Conservation (phyloP, 2,888 invertebrate genomes). For the Erynnis tages region DNA sequence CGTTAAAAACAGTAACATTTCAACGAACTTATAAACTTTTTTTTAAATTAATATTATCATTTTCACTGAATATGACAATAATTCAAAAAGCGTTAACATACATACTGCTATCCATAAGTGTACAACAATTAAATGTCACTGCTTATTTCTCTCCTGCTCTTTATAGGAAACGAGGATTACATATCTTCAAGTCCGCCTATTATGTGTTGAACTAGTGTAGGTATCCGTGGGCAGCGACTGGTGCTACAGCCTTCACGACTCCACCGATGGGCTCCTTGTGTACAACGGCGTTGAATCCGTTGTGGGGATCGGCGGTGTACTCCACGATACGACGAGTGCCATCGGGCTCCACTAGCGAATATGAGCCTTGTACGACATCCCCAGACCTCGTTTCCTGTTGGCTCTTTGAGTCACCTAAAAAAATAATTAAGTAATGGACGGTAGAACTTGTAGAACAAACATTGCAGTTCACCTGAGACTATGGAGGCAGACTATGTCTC, state of each 20-base stretch:
- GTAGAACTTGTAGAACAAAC: too few relatives aligned
- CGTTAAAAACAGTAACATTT: background rate
- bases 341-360: conserved; percentile 84
- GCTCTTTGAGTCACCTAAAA: conserved; percentile 75
- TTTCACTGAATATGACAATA: too few relatives aligned
- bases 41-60: too few relatives aligned
- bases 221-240: conserved; percentile 53
- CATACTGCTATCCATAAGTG: too few relatives aligned
- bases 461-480: too few relatives aligned
- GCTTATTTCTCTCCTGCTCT: too few relatives aligned
- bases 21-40: too few relatives aligned
- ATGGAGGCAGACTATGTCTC: too few relatives aligned
- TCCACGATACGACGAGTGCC: conserved; percentile 83
- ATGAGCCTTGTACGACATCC: conserved; percentile 84
- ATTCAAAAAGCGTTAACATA: too few relatives aligned
- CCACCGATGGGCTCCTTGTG: conserved; percentile 81
- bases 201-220: conserved; percentile 27
- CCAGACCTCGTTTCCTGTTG: conserved; percentile 81
- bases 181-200: conserved; percentile 36
- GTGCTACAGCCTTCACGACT: conserved; percentile 68
- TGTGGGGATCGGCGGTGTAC: conserved; percentile 84
- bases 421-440: too few relatives aligned
- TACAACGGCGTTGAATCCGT: conserved; percentile 85
- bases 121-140: too few relatives aligned
- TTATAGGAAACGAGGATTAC: too few relatives aligned